These are phyloP conservation scores for Steinernema carpocapsae DNA, from an alignment of 2,888 invertebrate genomes.

Conservation along the genomic window DNA sequence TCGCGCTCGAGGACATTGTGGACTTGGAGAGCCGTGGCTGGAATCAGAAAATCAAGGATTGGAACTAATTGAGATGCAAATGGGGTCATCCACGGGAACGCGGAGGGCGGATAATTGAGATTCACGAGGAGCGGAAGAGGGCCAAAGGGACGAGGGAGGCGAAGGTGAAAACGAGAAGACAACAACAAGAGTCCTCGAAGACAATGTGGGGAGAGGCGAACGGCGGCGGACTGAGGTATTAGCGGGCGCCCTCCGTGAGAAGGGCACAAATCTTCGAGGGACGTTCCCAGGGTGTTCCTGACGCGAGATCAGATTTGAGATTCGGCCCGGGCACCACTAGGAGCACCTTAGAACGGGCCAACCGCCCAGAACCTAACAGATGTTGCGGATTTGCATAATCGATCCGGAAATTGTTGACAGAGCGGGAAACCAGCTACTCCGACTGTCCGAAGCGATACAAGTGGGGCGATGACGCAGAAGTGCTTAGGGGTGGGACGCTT, in stretches of 20 bases:
- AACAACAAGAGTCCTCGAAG: constrained; percentile 6
- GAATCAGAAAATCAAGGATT: neutral
- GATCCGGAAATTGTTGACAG: neutral
- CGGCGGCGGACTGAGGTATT: neutral
- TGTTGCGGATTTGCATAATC: constrained; percentile 1
- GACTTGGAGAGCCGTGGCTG: neutral
- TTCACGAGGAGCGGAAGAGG: neutral
- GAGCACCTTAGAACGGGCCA: too few species aligned
- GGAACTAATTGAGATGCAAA: too few species aligned
- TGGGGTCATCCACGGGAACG: too few species aligned
- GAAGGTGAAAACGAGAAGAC: neutral
- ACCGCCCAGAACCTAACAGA: neutral
- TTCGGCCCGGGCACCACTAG: neutral
- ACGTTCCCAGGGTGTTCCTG: neutral
- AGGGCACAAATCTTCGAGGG: neutral
- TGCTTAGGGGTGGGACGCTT: neutral
- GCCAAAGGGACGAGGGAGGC: neutral
- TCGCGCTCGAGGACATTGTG: neutral
- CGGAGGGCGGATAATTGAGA: neutral
- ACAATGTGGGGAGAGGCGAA: neutral
- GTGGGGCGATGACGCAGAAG: neutral
- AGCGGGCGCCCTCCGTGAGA: constrained; percentile 9
- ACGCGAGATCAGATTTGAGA: neutral
- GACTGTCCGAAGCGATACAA: neutral
- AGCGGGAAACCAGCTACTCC: too few species aligned